phyloP scores from a whole-genome alignment of 2,113 vertebrate species.

The Ia io region DNA sequence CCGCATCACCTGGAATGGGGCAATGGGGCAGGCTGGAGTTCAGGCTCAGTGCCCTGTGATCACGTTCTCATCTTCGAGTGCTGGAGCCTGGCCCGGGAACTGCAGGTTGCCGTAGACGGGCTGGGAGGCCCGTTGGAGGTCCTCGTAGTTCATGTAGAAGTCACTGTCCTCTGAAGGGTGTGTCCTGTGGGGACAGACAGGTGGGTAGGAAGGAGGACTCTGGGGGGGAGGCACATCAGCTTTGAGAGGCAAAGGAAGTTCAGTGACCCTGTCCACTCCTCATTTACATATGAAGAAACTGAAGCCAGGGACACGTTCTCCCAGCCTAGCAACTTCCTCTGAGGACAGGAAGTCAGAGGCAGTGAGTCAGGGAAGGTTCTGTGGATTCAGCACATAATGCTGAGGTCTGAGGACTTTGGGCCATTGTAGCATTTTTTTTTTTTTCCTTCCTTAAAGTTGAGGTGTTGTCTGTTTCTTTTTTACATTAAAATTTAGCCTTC shows the following conservation, averaged over 20 bases:
- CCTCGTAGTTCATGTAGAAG: constrained; percentile 64
- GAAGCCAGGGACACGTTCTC: background rate
- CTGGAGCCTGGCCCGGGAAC: accelerated
- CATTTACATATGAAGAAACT: background rate
- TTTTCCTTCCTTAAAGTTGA: background rate
- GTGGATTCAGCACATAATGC: background rate
- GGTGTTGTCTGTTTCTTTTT: background rate
- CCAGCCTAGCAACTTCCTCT: background rate
- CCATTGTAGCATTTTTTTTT: background rate
- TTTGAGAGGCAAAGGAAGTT: background rate
- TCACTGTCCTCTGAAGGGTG: accelerated
- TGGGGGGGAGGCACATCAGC: background rate
- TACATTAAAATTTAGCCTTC: background rate
- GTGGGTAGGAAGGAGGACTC: background rate
- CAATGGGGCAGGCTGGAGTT: background rate
- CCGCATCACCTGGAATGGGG: background rate
- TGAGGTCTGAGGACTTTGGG: accelerated
- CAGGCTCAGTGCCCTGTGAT: background rate
- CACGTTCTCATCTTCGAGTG: constrained; percentile 14
- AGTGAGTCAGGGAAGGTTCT: background rate
- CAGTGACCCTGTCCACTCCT: background rate
- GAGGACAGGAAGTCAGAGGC: background rate
- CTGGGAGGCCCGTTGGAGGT: background rate
- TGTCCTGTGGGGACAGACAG: background rate
- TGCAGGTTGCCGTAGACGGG: constrained; percentile 78